Base-by-base conservation (phyloP, 2,113 vertebrate species). In the Alethe castanea region DNA sequence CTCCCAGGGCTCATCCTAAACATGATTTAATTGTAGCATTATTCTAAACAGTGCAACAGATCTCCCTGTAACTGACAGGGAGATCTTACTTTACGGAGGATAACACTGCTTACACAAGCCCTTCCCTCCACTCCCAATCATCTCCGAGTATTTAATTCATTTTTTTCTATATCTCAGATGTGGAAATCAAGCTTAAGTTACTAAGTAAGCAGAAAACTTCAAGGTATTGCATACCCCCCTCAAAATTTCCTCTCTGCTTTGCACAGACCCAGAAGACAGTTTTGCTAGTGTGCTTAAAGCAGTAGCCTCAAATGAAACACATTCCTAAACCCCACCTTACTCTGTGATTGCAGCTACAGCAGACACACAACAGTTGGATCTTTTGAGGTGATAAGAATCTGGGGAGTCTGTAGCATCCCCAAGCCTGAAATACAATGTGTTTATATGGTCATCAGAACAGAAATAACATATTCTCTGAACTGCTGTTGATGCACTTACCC, bases 121-220 rank as follows among this genome's bases (percentile, higher is more conserved):
- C 36, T n/a, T 20, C 33, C 12, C 12, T 65, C 16, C 17, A 48
- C 3, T 31, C 19, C 3, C 48, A 31, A 10, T 23, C 35, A 76
- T 35, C 24, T 67, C 54, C 0, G 0, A 60, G 10, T 15, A 64
- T 38, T 71, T 70, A 10, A 50, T 12, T 88, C 9, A 4, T 48
- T 17, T 31, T 50, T 62, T 92, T n/a, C 35, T 86, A 24, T 16
- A 69, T 45, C 48, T 70, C 31, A 9, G 19, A 91, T 40, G n/a
- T 18, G n/a, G 52, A 88, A 90, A 92, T 60, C 44, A 65, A 87
- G 36, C 11, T 26, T 19, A 9, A 70, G 9, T 48, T 62, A 35
- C 28, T 19, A 56, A 70, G 28, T 6, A 54, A 78, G 77, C 48
- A 84, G 48, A 84, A 89, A 89, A 84, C 19, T 26, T 86, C n/a